Evolutionary conservation across 2,797 vertebrate genomes (phyloP), one percentile per base, ranked within the genome.

Genomic region (Chrysocyon brachyurus): DNA sequence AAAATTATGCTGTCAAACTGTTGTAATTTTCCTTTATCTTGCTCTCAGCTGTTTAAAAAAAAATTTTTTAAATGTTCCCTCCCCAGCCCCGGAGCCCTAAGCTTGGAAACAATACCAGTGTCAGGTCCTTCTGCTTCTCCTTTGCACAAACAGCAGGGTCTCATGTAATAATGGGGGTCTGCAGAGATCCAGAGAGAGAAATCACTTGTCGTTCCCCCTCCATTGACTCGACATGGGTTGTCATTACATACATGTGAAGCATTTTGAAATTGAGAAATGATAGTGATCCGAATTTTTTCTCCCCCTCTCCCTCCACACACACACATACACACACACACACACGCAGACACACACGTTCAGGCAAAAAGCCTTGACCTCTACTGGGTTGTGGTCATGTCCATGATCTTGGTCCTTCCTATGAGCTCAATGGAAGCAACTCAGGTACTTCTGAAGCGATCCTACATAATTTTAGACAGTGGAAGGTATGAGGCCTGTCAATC

Each of bases 1-100:
- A 98, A 97, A 98, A 97, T 97, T 89, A 96, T 96, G 72, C 96
- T 97, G 90, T 97, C 97, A 96, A 90, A 85, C 82, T 92, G 63
- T 31, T 97, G 90, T 96, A 94, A 98, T 97, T 97, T 94, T 93
- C 91, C 87, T 97, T 96, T 9, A 15, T 79, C 46, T 75, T 68
- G 89, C 72, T 88, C 93, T 96, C 19, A 64, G 91, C 56, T 95
- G 8, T 94, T 97, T 84, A 54, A 87, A 95, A 92, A 92, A 66
- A 94, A 91, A 40, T 6, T 40, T 40, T 40, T 40, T 40, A 7
- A 46, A 46, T 6, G 28, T 57, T 96, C n/a, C 6, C 21, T 94
- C 24, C 54, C 70, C 57, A 61, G 28, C 46, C 83, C 49, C n/a
- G 28, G 84, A 81, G 57, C 68, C 54, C 57, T 56, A 24, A 81